Evolutionary conservation across 2,113 vertebrate species (phyloP), one percentile per base, ranked within the genome.

Genomic region (Solea solea): DNA sequence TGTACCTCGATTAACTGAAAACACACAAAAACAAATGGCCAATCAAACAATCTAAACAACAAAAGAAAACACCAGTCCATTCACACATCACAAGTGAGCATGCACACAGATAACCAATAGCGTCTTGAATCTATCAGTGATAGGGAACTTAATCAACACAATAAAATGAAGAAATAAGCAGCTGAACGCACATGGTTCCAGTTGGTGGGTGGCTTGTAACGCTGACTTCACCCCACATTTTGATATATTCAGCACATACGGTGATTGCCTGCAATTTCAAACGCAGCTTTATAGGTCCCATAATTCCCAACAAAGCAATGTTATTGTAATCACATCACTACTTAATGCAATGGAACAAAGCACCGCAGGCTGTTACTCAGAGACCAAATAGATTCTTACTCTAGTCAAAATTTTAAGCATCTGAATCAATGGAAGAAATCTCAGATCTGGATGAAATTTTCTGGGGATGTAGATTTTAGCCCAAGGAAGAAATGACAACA

Each of bases 1-100:
- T 77, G 78, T 73, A 72, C 69, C 66, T 87, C 72, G 62, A 64
- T 71, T 66, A 61, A 77, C 57, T 76, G 41, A 83, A 86, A 85
- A 77, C 73, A 76, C 71, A 50, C 39, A n/a, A 56, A 80, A 49
- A 58, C 55, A 41, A 69, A 80, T 50, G 57, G 72, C 39, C 80
- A 83, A 81, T 80, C 81, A 86, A 85, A 79, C 46, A 64, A 83
- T 50, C 72, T 39, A 80, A 81, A 84, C 63, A 79, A 67, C 54
- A 62, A 45, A 65, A 45, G 57, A 53, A 67, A 60, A 34, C 11
- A 1, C 27, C 66, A 55, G 85, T 82, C 76, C 51, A 63, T 58
- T 72, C 50, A 81, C 67, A 73, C 57, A 72, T 62, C 13, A 46
- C 46, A 71, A 77, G 72, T 51, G 14, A 59, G 53, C 8, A 4